Base-by-base conservation (phyloP, 2,797 vertebrate species). In the Tadarida brasiliensis region DNA sequence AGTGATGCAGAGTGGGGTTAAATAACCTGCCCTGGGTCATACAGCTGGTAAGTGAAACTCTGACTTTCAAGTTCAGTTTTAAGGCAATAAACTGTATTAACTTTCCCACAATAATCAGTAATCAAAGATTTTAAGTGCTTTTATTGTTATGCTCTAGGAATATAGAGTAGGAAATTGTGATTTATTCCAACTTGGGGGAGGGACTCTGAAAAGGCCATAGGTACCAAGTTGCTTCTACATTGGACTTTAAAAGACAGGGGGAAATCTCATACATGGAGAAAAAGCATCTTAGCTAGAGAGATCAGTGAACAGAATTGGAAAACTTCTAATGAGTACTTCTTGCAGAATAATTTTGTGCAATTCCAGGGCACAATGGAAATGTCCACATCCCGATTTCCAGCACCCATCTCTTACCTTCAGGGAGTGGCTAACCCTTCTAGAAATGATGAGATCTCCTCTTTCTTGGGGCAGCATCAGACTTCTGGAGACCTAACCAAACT, bases 171-270 rank as follows among this genome's bases (percentile, higher is more conserved):
- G 16, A 57, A 94, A 90, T 7, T 8, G 16, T 93, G 51, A 94
- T 84, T 91, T 94, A 81, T 59, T 84, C 26, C 39, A 82, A 65
- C 17, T 57, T 77, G 4, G 33, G 30, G 5, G 1, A 70, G 30
- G 5, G 1, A 70, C 61, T 81, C 57, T 88, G 20, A 12, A 82
- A 94, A 90, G 82, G 16, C 10, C n/a, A 1, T 54, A 63, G 59
- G 19, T 70, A 87, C 59, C 11, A 81, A 85, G 61, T 51, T 91
- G 49, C 71, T 90, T 90, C 70, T 87, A 74, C 3, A 24, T 4
- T 70, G 24, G 30, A 70, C 77, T 88, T 96, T 28, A 39, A 94
- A 84, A 95, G 85, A 92, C 28, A 70, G 10, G 5, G 33, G 73
- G 51, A 90, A 73, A 61, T 56, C 85, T 82, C 54, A 80, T 11